Percentiles rank a stretch among this genome's conserved stretches.
Evolutionary conservation across 1,140 invertebrate genomes (phyloP).

Genomic region (Thalassaphorura encarpata): DNA sequence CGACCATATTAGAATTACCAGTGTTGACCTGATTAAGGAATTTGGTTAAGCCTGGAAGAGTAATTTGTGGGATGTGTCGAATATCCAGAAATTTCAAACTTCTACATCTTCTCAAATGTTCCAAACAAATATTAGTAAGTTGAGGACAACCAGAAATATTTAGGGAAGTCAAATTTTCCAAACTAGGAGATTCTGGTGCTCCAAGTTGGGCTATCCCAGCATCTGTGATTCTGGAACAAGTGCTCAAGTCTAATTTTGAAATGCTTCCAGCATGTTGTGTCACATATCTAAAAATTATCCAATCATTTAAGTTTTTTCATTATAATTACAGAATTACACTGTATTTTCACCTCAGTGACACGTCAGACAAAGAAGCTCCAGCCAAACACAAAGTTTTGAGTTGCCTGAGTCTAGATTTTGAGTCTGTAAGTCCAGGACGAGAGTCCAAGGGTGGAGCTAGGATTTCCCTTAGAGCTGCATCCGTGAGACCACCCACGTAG

Average conservation of each 20-base stretch:
- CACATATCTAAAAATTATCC: constrained; percentile 48
- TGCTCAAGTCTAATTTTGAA: constrained; percentile 64
- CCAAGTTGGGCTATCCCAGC: constrained; percentile 76
- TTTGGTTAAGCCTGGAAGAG: background rate
- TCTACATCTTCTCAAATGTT: constrained; percentile 59
- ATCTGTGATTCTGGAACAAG: constrained; percentile 75
- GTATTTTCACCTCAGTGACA: constrained; percentile 48
- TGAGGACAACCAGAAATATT: constrained; percentile 71
- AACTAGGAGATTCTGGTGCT: constrained; percentile 49
- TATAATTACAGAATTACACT: no score
- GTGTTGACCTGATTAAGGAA: no score
- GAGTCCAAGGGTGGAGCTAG: constrained; percentile 74
- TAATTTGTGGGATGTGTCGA: constrained; percentile 60
- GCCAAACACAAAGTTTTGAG: constrained; percentile 63
- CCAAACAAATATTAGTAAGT: constrained; percentile 68
- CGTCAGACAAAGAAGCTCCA: constrained; percentile 80
- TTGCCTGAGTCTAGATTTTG: constrained; percentile 65
- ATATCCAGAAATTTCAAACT: constrained; percentile 56
- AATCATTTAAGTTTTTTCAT: no score
- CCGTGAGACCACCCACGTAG: constrained; percentile 68
- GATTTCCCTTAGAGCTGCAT: constrained; percentile 68
- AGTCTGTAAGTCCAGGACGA: constrained; percentile 67
- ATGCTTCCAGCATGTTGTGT: constrained; percentile 64
- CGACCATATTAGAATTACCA: no score
- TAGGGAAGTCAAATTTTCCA: constrained; percentile 49